These are phyloP conservation scores for Lepas anatifera DNA, from an alignment of 2,888 invertebrate species.

Conservation along the genomic window DNA sequence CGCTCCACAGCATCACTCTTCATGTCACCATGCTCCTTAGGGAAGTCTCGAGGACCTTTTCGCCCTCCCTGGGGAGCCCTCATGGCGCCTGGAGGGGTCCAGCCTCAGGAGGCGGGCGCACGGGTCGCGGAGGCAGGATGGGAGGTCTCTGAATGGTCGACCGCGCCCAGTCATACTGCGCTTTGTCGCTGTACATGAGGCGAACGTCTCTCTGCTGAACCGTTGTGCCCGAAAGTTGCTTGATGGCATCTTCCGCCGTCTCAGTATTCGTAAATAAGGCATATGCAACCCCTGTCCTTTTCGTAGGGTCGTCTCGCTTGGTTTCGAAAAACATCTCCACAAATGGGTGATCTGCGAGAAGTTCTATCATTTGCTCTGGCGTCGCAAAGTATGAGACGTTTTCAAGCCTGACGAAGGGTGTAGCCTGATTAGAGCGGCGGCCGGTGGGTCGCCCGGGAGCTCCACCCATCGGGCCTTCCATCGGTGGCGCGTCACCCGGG, in stretches of 20 bases:
- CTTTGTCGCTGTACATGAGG: not conserved
- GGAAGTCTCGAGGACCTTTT: too few relatives aligned
- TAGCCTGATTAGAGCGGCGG: not conserved
- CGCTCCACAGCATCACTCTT: too few relatives aligned
- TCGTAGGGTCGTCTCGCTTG: constrained; percentile 30
- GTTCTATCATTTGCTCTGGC: not conserved
- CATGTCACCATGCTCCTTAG: too few relatives aligned
- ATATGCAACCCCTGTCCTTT: constrained; percentile 31
- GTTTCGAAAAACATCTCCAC: not conserved
- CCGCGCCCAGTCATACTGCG: not conserved
- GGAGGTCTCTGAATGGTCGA: not conserved
- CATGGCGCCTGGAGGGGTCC: not conserved
- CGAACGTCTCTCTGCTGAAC: not conserved
- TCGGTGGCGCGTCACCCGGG: constrained; percentile 14
- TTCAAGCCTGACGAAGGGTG: not conserved
- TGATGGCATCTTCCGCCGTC: not conserved
- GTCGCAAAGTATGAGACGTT: not conserved
- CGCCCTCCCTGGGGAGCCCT: too few relatives aligned
- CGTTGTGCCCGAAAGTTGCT: not conserved
- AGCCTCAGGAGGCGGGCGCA: not conserved
- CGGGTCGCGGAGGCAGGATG: not conserved
- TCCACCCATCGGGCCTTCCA: constrained; percentile 14
- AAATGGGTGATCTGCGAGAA: not conserved
- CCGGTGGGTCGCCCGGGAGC: not conserved
- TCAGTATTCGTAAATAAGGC: constrained; percentile 28